Evolutionary conservation across 2,888 invertebrate species (phyloP).

Genomic region (Falcaria lacertinaria): DNA sequence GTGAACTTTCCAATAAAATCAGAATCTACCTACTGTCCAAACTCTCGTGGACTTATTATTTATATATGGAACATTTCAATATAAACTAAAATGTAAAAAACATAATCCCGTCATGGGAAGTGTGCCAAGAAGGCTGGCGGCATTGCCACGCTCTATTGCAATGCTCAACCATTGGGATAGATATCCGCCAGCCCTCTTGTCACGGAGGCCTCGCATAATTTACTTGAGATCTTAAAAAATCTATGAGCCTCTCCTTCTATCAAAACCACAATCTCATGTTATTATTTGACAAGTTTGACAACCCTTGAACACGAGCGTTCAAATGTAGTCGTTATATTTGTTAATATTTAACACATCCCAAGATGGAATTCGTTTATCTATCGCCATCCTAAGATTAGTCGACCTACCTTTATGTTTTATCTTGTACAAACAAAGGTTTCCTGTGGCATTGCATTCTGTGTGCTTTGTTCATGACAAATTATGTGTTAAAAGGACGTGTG

Average conservation of each 20-base stretch:
- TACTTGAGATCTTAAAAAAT: too few relatives aligned
- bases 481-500: slow-evolving; percentile 35
- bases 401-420: slow-evolving; percentile 70
- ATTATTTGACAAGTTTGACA: neutral
- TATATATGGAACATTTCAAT: too few relatives aligned
- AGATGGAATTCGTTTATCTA: slow-evolving; percentile 71
- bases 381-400: slow-evolving; percentile 50
- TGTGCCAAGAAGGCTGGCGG: too few relatives aligned
- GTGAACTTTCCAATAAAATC: too few relatives aligned
- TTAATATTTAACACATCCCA: slow-evolving; percentile 68
- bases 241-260: neutral
- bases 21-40: too few relatives aligned
- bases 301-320: slow-evolving; percentile 6
- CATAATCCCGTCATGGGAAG: too few relatives aligned
- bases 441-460: slow-evolving; percentile 45
- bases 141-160: too few relatives aligned
- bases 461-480: slow-evolving; percentile 39
- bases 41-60: too few relatives aligned
- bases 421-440: slow-evolving; percentile 73
- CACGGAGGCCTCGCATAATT: too few relatives aligned
- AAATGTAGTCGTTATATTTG: slow-evolving; percentile 38
- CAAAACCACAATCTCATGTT: neutral
- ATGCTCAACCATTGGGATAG: too few relatives aligned
- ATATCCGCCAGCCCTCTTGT: too few relatives aligned
- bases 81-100: too few relatives aligned